Base-by-base conservation (phyloP, 2,797 vertebrate genomes). In the Rhinichthys osculus region DNA sequence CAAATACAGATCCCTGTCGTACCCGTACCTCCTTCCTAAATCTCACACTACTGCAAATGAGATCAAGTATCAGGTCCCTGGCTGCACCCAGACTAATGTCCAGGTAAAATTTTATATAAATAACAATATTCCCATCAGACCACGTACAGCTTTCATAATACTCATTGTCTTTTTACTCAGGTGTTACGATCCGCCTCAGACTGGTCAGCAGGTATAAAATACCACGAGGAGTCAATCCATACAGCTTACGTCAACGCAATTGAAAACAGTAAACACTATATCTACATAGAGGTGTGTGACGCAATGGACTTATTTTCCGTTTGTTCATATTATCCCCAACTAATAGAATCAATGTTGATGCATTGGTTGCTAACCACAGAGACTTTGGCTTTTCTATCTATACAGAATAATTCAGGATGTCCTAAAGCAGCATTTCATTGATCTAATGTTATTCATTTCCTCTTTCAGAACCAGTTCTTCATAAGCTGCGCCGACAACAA, bases 171-270 rank as follows among this genome's bases (percentile, higher is more conserved):
- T 44, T 87, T 66, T 0, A 67, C 83, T 80, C 82, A 99, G 98
- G 92, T 99, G 88, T 93, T 99, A 71, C 97, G 98, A 35, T 99
- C 98, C 0, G 96, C 98, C 38, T 94, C 94, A 0, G 98, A 99
- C 82, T 99, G 98, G 98, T 99, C 98, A 0, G 98, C 97, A 0
- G 98, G 98, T 72, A 99, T 99, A 87, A 99, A 99, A 84, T 95
- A 98, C 93, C 96, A 97, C 0, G 98, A 99, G 91, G 98, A 99
- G 88, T 99, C 98, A 83, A 99, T 99, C 93, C 98, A 99, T 89
- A 91, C 92, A 0, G 98, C 98, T 40, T 99, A 99, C 0, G 1
- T 97, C 86, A 82, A 93, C 0, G 94, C 92, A 87, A 98, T 99
- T 90, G 44, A 96, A 86, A 95, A 96, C 92, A 99, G 98, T 95